Evolutionary conservation across 2,888 invertebrate species (phyloP).

Genomic region (Monochamus alternatus): DNA sequence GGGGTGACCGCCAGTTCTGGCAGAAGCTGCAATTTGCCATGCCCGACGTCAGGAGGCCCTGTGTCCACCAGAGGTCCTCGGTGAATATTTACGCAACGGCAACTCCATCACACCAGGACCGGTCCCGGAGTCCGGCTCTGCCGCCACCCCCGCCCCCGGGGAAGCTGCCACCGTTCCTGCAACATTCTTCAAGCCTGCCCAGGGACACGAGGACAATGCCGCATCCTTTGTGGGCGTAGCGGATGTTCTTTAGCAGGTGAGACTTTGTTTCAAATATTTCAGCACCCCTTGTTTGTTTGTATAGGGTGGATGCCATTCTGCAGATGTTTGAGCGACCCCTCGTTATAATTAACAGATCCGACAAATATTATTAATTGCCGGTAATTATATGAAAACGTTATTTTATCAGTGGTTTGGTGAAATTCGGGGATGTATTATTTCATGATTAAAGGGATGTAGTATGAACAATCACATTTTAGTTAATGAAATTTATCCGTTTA

Average conservation of each 20-base stretch:
- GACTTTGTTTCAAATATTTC: constrained; percentile 49
- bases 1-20: constrained; percentile 97
- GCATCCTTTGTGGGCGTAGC: constrained; percentile 87
- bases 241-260: constrained; percentile 75
- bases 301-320: constrained; percentile 47
- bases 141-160: constrained; percentile 76
- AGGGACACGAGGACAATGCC: constrained; percentile 75
- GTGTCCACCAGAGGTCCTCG: constrained; percentile 79
- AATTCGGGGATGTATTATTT: too few relatives aligned
- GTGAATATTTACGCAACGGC: constrained; percentile 83
- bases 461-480: constrained; percentile 9
- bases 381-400: constrained; percentile 29
- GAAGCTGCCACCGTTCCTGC: constrained; percentile 75
- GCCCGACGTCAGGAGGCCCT: constrained; percentile 82
- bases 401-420: neutral
- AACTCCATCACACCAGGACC: constrained; percentile 67
- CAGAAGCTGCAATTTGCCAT: constrained; percentile 93
- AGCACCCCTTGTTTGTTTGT: constrained; percentile 54
- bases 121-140: constrained; percentile 77
- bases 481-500: constrained; percentile 1
- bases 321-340: constrained; percentile 46
- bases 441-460: neutral
- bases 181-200: constrained; percentile 72
- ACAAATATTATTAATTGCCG: constrained; percentile 26
- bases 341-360: constrained; percentile 24